A percentile compares a stretch with the other conserved stretches of the same genome.
phyloP scores from a whole-genome alignment of 2,888 invertebrate species.

The Mesopsocus fuscifrons region DNA sequence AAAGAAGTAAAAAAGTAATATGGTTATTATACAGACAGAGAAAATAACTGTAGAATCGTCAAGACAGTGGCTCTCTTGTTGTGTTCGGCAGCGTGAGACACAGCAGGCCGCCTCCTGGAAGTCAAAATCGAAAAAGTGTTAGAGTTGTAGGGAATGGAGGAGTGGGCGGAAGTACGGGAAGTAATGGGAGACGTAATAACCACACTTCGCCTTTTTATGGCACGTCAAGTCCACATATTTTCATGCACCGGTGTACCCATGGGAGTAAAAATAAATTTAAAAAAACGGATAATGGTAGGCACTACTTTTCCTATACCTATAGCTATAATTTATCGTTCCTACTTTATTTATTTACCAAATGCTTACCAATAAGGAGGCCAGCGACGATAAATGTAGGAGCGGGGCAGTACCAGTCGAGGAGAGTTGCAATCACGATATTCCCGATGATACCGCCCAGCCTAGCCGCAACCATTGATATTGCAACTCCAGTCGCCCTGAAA shows the following conservation, averaged over 20 bases:
- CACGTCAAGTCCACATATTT: no score
- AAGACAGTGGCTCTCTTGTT: conserved; percentile 53
- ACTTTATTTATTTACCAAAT: no score
- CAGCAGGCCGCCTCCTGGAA: conserved; percentile 57
- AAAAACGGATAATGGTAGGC: no score
- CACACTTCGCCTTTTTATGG: no score
- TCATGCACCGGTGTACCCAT: no score
- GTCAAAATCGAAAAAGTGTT: background rate
- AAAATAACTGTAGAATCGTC: no score
- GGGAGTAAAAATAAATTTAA: no score
- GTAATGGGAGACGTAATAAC: conserved; percentile 8
- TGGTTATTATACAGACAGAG: no score
- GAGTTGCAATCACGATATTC: conserved; percentile 71
- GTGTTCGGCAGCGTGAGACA: conserved; percentile 81
- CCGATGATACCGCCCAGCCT: conserved; percentile 77
- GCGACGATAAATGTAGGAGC: conserved; percentile 86
- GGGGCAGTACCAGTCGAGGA: conserved; percentile 75
- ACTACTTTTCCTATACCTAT: no score
- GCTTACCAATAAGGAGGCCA: conserved; percentile 45
- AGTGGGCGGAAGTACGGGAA: background rate
- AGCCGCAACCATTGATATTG: conserved; percentile 76
- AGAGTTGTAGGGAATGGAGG: conserved; percentile 4
- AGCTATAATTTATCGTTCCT: no score
- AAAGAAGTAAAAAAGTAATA: no score
- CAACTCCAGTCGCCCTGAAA: conserved; percentile 71